Base-by-base conservation (phyloP, 1,140 invertebrate species). In the Formica exsecta region DNA sequence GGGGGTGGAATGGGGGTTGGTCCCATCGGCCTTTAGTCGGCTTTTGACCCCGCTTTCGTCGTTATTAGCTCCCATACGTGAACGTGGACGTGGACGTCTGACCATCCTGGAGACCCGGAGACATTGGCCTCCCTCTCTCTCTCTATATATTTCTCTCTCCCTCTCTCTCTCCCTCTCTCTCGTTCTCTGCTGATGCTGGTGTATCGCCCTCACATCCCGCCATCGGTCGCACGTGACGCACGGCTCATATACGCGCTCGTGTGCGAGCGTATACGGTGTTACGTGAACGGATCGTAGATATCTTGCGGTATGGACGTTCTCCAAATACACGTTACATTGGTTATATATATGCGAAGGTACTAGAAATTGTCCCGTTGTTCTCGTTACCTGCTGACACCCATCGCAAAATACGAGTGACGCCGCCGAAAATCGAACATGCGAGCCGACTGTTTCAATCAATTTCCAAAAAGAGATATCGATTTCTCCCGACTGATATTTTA, bases 301-400 rank as follows among this genome's bases (percentile, higher is more conserved):
- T 92, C 89, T 88, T 64, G 48, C 80, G 87, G 85, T 89, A 93
- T 92, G 85, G 92, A 92, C 93, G 91, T 83, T 83, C 79, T 94
- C 92, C 92, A 94, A 94, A 94, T 93, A 92, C 91, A 94, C 89
- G 93, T 90, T 93, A 93, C 91, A 92, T 92, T 91, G 90, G 93
- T 92, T 91, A 89, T 54, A 9, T 6, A 64, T 25, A 48, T 36
- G 22, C 92, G 90, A 94, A 93, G 91, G 91, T 86, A 90, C 86
- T 81, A 86, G 90, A 86, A 89, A 89, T 86, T 90, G 89, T 90
- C 91, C 91, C 91, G 89, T 91, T 92, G 92, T 92, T 25, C 32
- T 38, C 66, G 65, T 81, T 71, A 41, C 79, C 66, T 57, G 68
- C 79, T 74, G 79, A 83, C 66, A 70, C 54, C 29, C n/a, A 32